Evolutionary conservation across 2,797 vertebrate species (phyloP), one percentile per base, ranked within the genome.

Genomic region (Streptopelia turtur): DNA sequence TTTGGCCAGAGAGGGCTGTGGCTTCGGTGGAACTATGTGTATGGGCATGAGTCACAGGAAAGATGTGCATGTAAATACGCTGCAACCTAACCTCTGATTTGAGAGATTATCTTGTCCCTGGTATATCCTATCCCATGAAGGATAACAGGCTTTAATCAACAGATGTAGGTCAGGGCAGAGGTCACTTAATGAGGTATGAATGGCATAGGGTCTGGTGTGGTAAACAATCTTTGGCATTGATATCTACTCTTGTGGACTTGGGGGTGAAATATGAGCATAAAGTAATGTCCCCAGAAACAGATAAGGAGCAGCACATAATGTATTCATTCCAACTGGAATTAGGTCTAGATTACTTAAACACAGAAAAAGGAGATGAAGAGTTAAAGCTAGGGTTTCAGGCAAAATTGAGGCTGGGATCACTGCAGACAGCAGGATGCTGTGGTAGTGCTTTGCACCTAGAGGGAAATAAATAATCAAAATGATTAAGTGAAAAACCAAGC

Each of bases 41-140:
- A 27, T 15, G 56, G n/a, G 27, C 20, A 27, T 95, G 92, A 93
- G 37, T 92, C 92, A 95, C 52, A 60, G 22, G 23, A 47, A 92
- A 77, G 83, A 74, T 74, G 81, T 63, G 39, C 37, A 23, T 21
- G 23, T 27, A 95, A 53, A 20, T 16, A 9, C 74, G 41, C 24
- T 74, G 78, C 71, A 92, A 74, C 71, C 83, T 56, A 77, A 95
- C 74, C 68, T 85, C 60, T 2, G 9, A 60, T 74, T 18, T 64
- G 45, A 81, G 55, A 88, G 43, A 70, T 77, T 84, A 68, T 70
- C 71, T 93, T 87, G 47, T 80, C 59, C 31, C 79, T 84, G 70
- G 9, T 82, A 24, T 49, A 76, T 45, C 35, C 39, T 65, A 55
- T 11, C 35, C 49, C 35, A 77, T 52, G 80, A 66, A 82, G 35